These are phyloP conservation scores for Charadrius vociferus DNA, from an alignment of 2,113 vertebrate genomes.

Conservation along the genomic window DNA sequence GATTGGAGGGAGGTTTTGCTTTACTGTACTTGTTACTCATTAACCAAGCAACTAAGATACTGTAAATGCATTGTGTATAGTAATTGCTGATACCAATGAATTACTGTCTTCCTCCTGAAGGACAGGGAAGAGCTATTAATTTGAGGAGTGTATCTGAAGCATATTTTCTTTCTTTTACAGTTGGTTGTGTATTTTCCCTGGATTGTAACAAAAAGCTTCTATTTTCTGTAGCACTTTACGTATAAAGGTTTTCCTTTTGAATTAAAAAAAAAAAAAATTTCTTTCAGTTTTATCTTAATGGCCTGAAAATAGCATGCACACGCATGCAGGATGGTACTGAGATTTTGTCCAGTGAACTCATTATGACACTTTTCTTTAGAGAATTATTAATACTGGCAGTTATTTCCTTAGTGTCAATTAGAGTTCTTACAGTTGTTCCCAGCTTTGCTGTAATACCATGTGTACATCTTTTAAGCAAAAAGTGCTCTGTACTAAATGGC, in stretches of 20 bases:
- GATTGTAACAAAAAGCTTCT: background rate
- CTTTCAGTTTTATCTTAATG: background rate
- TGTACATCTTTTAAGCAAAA: constrained; percentile 20
- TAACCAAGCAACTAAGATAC: background rate
- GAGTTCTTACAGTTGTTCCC: background rate
- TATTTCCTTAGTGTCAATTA: background rate
- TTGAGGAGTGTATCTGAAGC: background rate
- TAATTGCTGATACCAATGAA: background rate
- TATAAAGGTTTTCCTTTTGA: background rate
- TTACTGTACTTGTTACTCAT: background rate
- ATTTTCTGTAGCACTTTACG: background rate
- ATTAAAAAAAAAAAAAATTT: background rate
- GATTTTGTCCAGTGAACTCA: background rate
- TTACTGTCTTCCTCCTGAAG: background rate
- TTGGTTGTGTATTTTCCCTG: background rate
- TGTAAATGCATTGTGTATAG: background rate
- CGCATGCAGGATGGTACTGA: background rate
- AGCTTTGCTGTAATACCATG: background rate
- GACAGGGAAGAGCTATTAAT: background rate
- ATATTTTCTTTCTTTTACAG: background rate
- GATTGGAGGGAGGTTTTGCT: background rate
- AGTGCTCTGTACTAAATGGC: background rate
- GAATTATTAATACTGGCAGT: constrained; percentile 10
- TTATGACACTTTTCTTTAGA: constrained; percentile 11
- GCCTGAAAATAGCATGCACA: background rate